phyloP scores from a whole-genome alignment of 1,140 invertebrate genomes.

The Megalopta genalis region DNA sequence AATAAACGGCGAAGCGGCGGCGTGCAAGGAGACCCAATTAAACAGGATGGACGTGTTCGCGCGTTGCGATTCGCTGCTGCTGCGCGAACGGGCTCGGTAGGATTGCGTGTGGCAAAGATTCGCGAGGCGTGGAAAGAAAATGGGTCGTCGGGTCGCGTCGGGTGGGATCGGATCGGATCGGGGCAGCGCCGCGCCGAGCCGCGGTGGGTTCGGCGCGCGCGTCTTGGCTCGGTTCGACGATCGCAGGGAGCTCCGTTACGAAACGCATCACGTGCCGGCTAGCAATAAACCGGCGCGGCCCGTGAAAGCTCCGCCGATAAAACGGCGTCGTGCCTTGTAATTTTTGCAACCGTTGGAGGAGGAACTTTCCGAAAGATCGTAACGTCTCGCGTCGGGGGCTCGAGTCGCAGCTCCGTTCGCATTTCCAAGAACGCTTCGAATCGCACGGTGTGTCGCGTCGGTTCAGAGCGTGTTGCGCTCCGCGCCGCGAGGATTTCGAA shows the following conservation, averaged over 20 bases:
- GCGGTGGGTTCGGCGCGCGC: too few relatives aligned
- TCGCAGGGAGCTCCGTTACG: not conserved
- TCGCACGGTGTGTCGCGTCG: too few relatives aligned
- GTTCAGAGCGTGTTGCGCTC: too few relatives aligned
- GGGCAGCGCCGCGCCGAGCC: too few relatives aligned
- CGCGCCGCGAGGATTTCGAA: too few relatives aligned
- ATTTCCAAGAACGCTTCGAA: not conserved
- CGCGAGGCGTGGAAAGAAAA: not conserved
- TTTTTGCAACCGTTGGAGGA: not conserved
- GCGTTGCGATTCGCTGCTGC: not conserved
- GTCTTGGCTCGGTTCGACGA: not conserved
- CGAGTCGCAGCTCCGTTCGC: not conserved
- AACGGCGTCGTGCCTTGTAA: not conserved
- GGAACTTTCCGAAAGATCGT: not conserved
- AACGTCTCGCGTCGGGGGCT: not conserved
- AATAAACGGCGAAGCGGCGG: conserved; percentile 55
- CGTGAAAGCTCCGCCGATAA: not conserved
- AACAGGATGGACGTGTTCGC: not conserved
- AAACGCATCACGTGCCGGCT: not conserved
- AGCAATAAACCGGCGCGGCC: not conserved
- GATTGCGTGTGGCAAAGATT: not conserved
- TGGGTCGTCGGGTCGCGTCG: not conserved
- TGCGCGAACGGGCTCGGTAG: too few relatives aligned
- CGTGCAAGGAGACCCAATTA: not conserved
- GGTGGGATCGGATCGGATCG: too few relatives aligned